Percentiles rank a stretch among this genome's conserved stretches.
Evolutionary conservation across 1,140 invertebrate species (phyloP).

Genomic region (Cephus cinctus): DNA sequence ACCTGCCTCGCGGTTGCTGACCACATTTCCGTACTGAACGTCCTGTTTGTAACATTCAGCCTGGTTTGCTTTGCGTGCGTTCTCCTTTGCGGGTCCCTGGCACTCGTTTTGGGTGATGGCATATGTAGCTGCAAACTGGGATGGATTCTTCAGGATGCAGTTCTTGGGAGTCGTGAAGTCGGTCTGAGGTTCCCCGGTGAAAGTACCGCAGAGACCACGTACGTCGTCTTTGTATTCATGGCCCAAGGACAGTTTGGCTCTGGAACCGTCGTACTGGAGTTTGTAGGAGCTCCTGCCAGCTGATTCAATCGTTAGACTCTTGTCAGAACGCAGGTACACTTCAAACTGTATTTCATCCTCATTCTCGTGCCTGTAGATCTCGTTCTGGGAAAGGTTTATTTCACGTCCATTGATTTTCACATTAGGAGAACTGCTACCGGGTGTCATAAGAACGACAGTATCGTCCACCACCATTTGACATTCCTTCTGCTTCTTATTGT

Average conservation of each 20-base stretch:
- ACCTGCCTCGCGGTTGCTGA: conserved; percentile 46
- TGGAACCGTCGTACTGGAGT: background rate
- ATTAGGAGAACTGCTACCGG: background rate
- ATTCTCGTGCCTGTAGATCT: background rate
- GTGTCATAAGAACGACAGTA: background rate
- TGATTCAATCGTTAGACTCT: too few relatives aligned
- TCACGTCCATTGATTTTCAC: background rate
- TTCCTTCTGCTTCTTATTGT: conserved; percentile 29
- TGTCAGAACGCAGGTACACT: background rate
- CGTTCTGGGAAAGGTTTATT: background rate
- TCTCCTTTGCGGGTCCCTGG: conserved; percentile 42
- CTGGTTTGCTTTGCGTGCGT: conserved; percentile 40
- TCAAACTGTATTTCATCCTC: background rate
- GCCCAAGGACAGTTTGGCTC: background rate
- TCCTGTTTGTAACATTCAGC: conserved; percentile 44
- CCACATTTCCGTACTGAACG: conserved; percentile 49
- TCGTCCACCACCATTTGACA: background rate
- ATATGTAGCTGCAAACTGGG: conserved; percentile 60
- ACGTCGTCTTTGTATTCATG: conserved; percentile 23
- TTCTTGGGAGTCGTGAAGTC: conserved; percentile 63
- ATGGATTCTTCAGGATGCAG: conserved; percentile 52
- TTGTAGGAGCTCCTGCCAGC: background rate
- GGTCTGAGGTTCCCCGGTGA: conserved; percentile 56
- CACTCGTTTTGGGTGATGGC: conserved; percentile 50
- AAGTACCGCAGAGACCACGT: conserved; percentile 67